Evolutionary conservation across 2,113 vertebrate species (phyloP).

Genomic region (Lophius piscatorius): DNA sequence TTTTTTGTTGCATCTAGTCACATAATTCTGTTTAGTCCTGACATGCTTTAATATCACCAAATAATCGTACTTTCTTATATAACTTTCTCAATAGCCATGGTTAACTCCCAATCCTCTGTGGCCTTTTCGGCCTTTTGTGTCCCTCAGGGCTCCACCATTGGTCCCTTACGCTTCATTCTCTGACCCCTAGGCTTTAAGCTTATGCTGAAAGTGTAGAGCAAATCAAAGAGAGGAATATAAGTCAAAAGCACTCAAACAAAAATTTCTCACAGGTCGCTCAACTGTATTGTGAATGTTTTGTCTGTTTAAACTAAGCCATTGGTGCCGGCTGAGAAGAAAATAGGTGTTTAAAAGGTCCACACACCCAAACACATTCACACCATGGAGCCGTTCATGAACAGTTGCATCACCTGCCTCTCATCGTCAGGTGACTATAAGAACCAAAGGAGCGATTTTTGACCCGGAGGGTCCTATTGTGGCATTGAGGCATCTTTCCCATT

Average conservation of each 20-base stretch:
- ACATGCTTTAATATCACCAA: no score
- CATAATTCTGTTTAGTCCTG: no score
- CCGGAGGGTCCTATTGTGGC: slow-evolving; percentile 45
- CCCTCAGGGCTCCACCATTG: no score
- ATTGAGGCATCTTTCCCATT: slow-evolving; percentile 39
- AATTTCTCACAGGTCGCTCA: no score
- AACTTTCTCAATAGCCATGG: no score
- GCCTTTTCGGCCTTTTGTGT: no score
- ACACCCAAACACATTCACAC: neutral
- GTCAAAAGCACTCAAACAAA: neutral
- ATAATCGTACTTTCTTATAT: no score
- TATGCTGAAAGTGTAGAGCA: slow-evolving; percentile 21
- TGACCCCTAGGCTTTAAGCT: neutral
- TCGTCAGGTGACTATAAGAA: slow-evolving; percentile 39
- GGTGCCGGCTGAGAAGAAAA: slow-evolving; percentile 43
- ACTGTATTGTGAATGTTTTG: no score
- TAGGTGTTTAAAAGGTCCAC: slow-evolving; percentile 19
- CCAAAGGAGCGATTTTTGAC: slow-evolving; percentile 56
- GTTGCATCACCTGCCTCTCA: slow-evolving; percentile 58
- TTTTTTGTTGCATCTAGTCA: no score
- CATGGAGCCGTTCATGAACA: slow-evolving; percentile 11
- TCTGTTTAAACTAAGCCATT: slow-evolving; percentile 25
- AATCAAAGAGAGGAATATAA: slow-evolving; percentile 12
- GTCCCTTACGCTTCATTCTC: slow-evolving; percentile 8
- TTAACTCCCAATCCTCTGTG: neutral